Conservation (phyloP, 2,113 vertebrate species). For the Garra rufa region DNA sequence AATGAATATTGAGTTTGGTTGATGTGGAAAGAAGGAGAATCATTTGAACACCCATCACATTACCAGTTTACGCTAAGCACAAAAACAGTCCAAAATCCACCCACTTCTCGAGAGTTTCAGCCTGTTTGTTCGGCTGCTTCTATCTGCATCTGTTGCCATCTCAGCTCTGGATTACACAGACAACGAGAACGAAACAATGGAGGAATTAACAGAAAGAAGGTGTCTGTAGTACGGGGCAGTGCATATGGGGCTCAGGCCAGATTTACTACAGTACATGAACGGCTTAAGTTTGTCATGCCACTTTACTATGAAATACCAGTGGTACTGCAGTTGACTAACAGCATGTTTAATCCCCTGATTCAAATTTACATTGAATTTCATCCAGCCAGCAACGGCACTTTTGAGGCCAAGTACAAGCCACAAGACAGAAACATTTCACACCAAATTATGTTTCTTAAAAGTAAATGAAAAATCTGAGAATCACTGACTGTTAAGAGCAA, state of each 20-base stretch:
- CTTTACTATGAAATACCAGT: neutral
- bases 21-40: neutral
- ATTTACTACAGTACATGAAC: neutral
- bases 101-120: neutral
- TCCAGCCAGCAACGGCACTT: neutral
- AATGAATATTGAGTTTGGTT: conserved; percentile 13
- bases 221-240: conserved; percentile 32
- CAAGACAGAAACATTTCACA: neutral
- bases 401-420: neutral
- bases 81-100: neutral
- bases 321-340: neutral
- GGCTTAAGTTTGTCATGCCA: neutral
- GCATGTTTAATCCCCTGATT: neutral
- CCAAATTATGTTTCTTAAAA: neutral
- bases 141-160: conserved; percentile 31
- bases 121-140: conserved; percentile 26
- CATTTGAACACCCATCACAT: conserved; percentile 15
- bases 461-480: neutral
- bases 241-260: neutral
- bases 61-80: neutral
- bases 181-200: conserved; percentile 53
- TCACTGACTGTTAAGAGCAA: neutral
- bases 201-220: conserved; percentile 52
- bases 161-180: conserved; percentile 55
- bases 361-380: neutral